These are phyloP conservation scores for Crematogaster levior DNA, from an alignment of 2,888 invertebrate species.

Conservation along the genomic window DNA sequence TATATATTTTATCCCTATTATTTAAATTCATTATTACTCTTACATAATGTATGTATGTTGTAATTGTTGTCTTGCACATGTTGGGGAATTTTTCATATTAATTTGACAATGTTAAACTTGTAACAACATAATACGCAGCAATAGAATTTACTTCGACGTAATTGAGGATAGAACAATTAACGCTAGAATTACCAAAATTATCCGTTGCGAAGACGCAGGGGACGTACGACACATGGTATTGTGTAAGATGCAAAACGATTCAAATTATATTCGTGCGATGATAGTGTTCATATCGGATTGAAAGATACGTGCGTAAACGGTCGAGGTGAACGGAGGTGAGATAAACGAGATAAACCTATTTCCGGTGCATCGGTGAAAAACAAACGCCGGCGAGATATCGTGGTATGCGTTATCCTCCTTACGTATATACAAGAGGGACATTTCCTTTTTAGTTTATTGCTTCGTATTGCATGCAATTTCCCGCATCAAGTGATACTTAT, in stretches of 20 bases:
- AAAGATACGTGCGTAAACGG: constrained; percentile 25
- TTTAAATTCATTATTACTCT: too few species aligned
- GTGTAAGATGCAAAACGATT: constrained; percentile 16
- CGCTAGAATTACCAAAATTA: background rate
- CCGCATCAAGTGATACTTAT: background rate
- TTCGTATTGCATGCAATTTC: background rate
- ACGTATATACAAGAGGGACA: background rate
- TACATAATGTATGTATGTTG: too few species aligned
- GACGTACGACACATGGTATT: background rate
- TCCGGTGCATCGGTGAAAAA: constrained; percentile 47
- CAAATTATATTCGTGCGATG: constrained; percentile 31
- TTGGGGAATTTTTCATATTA: background rate
- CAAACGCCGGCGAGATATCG: constrained; percentile 25
- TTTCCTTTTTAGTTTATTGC: constrained; percentile 23
- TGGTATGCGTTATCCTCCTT: constrained; percentile 2
- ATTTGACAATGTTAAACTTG: background rate
- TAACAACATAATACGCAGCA: background rate
- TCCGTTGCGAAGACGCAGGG: background rate
- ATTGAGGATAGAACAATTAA: background rate
- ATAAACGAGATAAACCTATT: constrained; percentile 51
- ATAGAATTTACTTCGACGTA: background rate
- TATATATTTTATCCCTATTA: background rate
- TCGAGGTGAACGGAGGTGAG: constrained; percentile 48
- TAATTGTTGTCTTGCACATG: background rate
- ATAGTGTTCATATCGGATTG: constrained; percentile 33